Base-by-base conservation (phyloP, 2,113 vertebrate genomes). In the Paedocypris sp. region DNA sequence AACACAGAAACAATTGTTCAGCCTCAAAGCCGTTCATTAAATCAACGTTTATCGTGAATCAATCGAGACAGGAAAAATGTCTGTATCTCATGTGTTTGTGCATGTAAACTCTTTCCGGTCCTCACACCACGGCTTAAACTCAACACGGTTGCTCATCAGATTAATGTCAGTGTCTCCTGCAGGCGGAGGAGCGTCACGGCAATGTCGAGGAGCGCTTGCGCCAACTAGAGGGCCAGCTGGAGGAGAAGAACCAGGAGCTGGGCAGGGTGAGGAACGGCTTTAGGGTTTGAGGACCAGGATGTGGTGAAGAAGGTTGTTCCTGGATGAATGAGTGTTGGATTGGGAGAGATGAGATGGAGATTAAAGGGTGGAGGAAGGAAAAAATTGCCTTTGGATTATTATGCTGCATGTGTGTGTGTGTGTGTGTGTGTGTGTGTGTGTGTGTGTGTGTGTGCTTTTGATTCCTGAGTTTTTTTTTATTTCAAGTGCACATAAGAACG, bases 221-320 rank as follows among this genome's bases (percentile, higher is more conserved):
- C 73, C 93, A 97, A 79, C 88, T 98, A 79, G 93, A 98, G 79
- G 89, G 84, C 22, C 94, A 94, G 79, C 82, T 96, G 67, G 91
- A 96, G 65, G 94, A 97, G 80, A 98, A 97, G 84, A 96, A 97
- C 82, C 94, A 98, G 82, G 94, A 98, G 76, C 82, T 98, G 60
- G 85, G 87, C 45, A 85, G 94, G 85, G 94, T 98, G 70, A 83
- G 91, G 64, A 67, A 45, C 45, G 16, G 68, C 25, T 56, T 60
- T 54, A 33, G 29, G 57, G 19, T 18, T 32, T 2, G 19, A 51
- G 10, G 10, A 26, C 5, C 5, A 32, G 32, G n/a, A 10, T 36
- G 2, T 10, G 4, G 33, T 19, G 38, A 19, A 10, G 3, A 19
- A 15, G n/a, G 23, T 11, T 35, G 29, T 50, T 16, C 31, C 20